Base-by-base conservation (phyloP, 1,140 invertebrate genomes). In the Bilobella aurantiaca region DNA sequence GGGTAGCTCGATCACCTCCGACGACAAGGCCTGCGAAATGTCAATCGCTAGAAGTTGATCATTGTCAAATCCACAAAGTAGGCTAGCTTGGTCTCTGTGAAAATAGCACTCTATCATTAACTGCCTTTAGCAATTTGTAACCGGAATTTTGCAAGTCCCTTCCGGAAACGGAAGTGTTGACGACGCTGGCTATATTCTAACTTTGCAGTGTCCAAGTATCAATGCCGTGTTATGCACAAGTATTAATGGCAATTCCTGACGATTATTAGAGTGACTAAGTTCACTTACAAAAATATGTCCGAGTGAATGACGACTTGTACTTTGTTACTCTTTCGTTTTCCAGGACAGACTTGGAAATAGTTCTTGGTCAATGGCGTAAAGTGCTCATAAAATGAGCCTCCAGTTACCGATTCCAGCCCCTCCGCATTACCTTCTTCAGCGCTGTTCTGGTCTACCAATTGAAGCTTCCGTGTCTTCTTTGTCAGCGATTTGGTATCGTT, bases 11-110 rank as follows among this genome's bases (percentile, higher is more conserved):
- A 53, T 53, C 5, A 23, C 12, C 14, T 23, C 49, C 5, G 49
- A 42, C n/a, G 8, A 12, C 23, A 16, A 3, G 49, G 5, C 49
- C 25, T 23, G 12, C 16, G 16, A 59, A 2, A 61, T 32, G 65
- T 68, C 64, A 28, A 69, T 30, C 2, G 18, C 46, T 37, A 30
- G 59, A 16, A 67, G 30, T 23, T 64, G 58, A 12, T 49, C 64
- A 58, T 65, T 64, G 21, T 49, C 59, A 3, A 68, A 30, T 2
- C 66, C 69, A 32, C 63, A 66, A 21, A 71, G 1, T 31, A 66
- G n/a, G 0, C 27, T 34, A 1, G 42, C 31, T 25, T 58, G 58
- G 27, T 37, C 29, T n/a, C 63, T 65, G 47, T 28, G 25, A 30
- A 47, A 59, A 49, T 30, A 29, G 12, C 0, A 58, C 42, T 21